Base-by-base conservation (phyloP, 2,797 vertebrate species). In the Poliocrania exsul region DNA sequence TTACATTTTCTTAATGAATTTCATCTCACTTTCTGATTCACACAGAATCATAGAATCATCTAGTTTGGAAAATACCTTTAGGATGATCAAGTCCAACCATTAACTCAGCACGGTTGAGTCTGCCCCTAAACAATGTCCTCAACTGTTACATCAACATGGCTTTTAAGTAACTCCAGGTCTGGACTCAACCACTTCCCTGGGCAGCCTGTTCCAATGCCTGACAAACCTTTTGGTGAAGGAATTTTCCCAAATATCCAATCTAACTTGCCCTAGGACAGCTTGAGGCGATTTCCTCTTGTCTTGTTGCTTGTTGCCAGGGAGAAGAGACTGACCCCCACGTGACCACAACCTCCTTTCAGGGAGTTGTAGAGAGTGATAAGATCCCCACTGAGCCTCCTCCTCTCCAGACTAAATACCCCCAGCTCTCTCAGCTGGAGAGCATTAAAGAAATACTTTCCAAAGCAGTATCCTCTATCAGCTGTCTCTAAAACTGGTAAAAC, bases 391-490 rank as follows among this genome's bases (percentile, higher is more conserved):
- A 53, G 51, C 51, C 29, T 53, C 18, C 51, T 53, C 18, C 51
- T 53, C 51, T 53, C 18, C 51, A 53, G 51, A 31, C 29, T 53
- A 53, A 53, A 53, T 18, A 31, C 51, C 11, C 11, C 51, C 29
- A 53, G 51, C 51, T 31, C 51, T 53, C 29, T 53, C 29, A 31
- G 19, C 29, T 53, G 51, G 18, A 31, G 18, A 53, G 18, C 18
- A 51, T 23, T 56, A 81, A 74, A 71, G 10, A 37, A 88, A 75
- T 51, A 58, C 31, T 91, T 83, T 82, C 60, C 62, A 86, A 95
- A 91, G 46, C 54, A 58, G 23, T 75, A 70, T 89, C 35, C 75
- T 94, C 84, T 90, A 72, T 67, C 70, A 95, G 69, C 66, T 70
- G 38, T 69, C 88, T 92, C 75, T 93, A 53, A 88, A 89, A 72